Evolutionary conservation across 2,797 vertebrate genomes (phyloP), one percentile per base, ranked within the genome.

Genomic region (Lepilemur ruficaudatus): DNA sequence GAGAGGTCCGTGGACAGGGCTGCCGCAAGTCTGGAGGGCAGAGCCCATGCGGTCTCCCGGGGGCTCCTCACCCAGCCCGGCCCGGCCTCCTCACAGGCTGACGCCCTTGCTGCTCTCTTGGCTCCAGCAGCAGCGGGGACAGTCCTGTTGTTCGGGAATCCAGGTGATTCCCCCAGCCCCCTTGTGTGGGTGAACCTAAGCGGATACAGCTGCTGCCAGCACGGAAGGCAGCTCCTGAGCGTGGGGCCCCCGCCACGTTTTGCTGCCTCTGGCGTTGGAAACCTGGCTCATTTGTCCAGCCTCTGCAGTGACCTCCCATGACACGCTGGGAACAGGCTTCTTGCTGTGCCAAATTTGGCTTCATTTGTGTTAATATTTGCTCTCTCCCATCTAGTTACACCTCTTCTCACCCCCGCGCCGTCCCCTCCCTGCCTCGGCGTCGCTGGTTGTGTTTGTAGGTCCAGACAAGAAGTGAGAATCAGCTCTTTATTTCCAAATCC

Each of bases 301-400:
- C 55, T 70, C 14, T 35, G 63, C 52, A 17, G 59, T 25, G 50
- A 4, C 4, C 7, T 57, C 43, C 7, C 28, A 9, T 0, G 2
- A n/a, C 38, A 17, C 0, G 2, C 1, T 20, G 43, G 22, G 25
- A 7, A 63, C 8, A 41, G 43, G 23, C 55, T 65, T 38, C 11
- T 0, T 32, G 32, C 32, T 32, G 28, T 8, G 50, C n/a, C 41
- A 6, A 14, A 22, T 11, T 6, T 3, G 10, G 18, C 48, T 57
- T 28, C 50, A 10, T 5, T 59, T 7, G 9, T 9, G 0, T 69
- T 52, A 20, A 20, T 20, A 5, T 52, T n/a, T 48, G 13, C 10
- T 38, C 8, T 2, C 2, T 35, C 14, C 2, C 28, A 7, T 7
- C 15, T 2, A 0, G 22, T 23, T 4, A 3, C 0, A 1, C 6